Percentiles rank a stretch among this genome's conserved stretches.
phyloP scores from a whole-genome alignment of 2,888 invertebrate species.

The Meteorus colon region DNA sequence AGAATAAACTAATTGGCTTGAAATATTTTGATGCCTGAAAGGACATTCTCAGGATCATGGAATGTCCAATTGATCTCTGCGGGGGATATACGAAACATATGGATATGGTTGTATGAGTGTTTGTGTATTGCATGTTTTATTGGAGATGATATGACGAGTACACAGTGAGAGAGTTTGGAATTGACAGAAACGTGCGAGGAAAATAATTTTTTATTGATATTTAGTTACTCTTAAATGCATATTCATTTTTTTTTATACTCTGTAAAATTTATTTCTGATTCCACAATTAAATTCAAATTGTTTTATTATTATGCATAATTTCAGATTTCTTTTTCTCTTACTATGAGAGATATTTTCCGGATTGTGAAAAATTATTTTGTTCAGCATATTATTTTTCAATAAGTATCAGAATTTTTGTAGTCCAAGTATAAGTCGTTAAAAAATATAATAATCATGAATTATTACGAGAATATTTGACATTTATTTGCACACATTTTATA shows the following conservation, averaged over 20 bases:
- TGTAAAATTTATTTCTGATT: not conserved
- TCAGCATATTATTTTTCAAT: too few relatives aligned
- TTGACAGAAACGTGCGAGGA: constrained; percentile 2
- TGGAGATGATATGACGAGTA: not conserved
- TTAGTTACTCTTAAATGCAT: not conserved
- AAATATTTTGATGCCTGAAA: constrained; percentile 18
- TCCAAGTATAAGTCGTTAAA: too few relatives aligned
- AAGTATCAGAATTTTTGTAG: too few relatives aligned
- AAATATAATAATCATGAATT: too few relatives aligned
- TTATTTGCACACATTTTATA: too few relatives aligned
- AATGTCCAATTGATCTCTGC: constrained; percentile 29
- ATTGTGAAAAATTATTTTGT: too few relatives aligned
- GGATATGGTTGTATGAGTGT: not conserved
- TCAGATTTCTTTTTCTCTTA: too few relatives aligned
- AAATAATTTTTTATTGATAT: not conserved
- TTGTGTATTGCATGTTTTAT: not conserved
- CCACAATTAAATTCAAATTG: too few relatives aligned
- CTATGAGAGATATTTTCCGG: too few relatives aligned
- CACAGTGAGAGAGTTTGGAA: not conserved
- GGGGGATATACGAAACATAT: constrained; percentile 20
- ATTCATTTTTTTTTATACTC: not conserved
- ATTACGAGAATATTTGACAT: too few relatives aligned
- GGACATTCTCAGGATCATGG: constrained; percentile 18
- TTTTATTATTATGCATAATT: too few relatives aligned
- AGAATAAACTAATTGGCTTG: constrained; percentile 25